Evolutionary conservation across 1,140 invertebrate genomes (phyloP), one percentile per base, ranked within the genome.

Genomic region (Bradynema listronoti): DNA sequence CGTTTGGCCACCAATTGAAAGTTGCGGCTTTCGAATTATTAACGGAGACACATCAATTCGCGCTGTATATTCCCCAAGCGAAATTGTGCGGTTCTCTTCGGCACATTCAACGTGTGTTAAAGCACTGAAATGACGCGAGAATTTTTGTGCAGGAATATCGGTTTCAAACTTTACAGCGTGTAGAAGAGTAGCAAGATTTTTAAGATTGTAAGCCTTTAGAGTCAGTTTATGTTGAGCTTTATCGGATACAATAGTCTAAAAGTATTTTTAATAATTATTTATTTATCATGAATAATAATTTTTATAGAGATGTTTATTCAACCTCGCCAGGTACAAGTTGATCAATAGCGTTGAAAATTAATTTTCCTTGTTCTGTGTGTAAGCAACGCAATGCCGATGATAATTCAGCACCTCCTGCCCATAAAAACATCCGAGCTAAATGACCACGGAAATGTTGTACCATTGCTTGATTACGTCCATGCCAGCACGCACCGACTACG

Each of bases 401-500:
- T 14, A 36, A 42, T 43, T 78, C 75, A 11, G 63, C 65, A n/a
- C 49, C 46, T 41, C 74, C 72, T 19, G 65, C 34, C 24, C 75
- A 60, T 41, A 74, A 60, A 45, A 60, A 58, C 51, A 77, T 65
- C 4, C 59, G 50, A 6, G 66, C 27, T 19, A 77, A 53, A 45
- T 72, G 56, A 22, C 76, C 74, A 34, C 56, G 68, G 58, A 78
- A 78, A 68, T 63, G 69, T 56, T 77, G 76, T 52, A 71, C 68
- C 54, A 77, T 68, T 24, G 50, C 27, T 33, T 66, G 61, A 33
- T 70, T 45, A 4, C 74, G 54, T 84, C 90, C 90, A 82, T 96
- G 91, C 90, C 91, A 98, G 80, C 94, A 98, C 27, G 91, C 92
- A 7, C 93, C 93, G 19, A 97, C 88, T 0, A 88, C 87, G 0